Evolutionary conservation across 2,888 invertebrate species (phyloP), one percentile per base, ranked within the genome.

Genomic region (Zygaena filipendulae): DNA sequence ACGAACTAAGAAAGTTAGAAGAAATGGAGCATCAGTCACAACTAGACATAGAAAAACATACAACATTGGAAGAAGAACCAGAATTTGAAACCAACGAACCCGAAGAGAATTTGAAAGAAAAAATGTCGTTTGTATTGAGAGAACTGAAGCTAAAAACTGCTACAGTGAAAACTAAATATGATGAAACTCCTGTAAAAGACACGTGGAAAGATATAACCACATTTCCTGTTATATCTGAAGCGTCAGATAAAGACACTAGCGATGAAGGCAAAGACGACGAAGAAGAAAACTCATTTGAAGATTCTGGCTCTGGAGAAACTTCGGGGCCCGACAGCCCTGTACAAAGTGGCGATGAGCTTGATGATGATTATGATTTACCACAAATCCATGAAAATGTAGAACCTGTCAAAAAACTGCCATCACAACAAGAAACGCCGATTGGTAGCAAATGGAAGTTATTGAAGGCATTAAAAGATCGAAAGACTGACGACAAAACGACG

Each of bases 401-500:
- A 23, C 56, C 57, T 23, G 36, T 49, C n/a, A 50, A 58, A 29
- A 59, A 66, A 21, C 58, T 60, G 23, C 60, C 59, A 3, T 77
- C 66, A 2, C 79, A 70, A 32, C 81, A 79, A 37, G 81, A 79
- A 21, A 82, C 83, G 24, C 85, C 84, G 7, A 82, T 87, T 27
- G 88, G 91, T 5, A 93, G 93, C 54, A 93, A 93, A 61, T 95
- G 95, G 95, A 94, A 94, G 60, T 81, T 95, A 23, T 68, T 95
- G 2, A 95, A 94, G 67, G 93, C 94, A 1, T 66, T 95, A 13
- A 94, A 94, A 58, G 94, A 95, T 50, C 83, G 90, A 36, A 94
- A 95, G 71, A 91, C 93, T 3, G 94, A 94, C 62, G 93, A 94
- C 49, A 91, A 88, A 59, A 87, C 87, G 48, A 84, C 85, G 35